Evolutionary conservation across 53 echinoderm and acorn worm genomes (phyloP).

Genomic region (Hippasteria phrygiana): DNA sequence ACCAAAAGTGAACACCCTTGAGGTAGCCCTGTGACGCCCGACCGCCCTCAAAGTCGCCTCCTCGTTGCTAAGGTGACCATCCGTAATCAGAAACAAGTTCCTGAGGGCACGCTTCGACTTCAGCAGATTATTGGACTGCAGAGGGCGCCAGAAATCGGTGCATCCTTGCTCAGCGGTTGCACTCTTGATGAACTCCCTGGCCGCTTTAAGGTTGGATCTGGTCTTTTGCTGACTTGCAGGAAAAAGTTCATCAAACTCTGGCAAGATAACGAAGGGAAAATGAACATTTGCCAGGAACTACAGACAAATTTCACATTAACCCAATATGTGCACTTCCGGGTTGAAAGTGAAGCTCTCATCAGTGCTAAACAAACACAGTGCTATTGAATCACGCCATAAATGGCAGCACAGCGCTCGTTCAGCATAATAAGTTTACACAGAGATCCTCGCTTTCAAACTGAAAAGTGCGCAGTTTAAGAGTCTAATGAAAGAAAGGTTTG

Average conservation of each 20-base stretch:
- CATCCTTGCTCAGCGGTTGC: conserved; percentile 72
- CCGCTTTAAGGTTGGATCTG: conserved; percentile 47
- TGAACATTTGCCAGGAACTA: too few relatives aligned
- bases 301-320: too few relatives aligned
- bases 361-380: too few relatives aligned
- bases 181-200: conserved; percentile 63
- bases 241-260: conserved; percentile 83
- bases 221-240: conserved; percentile 72
- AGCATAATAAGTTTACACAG: too few relatives aligned
- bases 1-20: conserved; percentile 85
- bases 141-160: conserved; percentile 87
- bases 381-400: too few relatives aligned
- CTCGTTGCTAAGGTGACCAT: conserved; percentile 89
- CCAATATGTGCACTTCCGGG: too few relatives aligned
- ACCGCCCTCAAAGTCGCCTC: conserved; percentile 74
- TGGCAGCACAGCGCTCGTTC: too few relatives aligned
- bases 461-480: too few relatives aligned
- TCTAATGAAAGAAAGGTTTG: too few relatives aligned
- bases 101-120: conserved; percentile 49
- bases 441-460: too few relatives aligned
- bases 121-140: conserved; percentile 73
- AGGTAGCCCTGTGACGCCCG: conserved; percentile 61
- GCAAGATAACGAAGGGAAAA: too few relatives aligned
- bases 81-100: conserved; percentile 80
- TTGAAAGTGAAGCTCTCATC: too few relatives aligned